phyloP scores from a whole-genome alignment of 2,113 vertebrate genomes.

The Hippocampus barbouri region DNA sequence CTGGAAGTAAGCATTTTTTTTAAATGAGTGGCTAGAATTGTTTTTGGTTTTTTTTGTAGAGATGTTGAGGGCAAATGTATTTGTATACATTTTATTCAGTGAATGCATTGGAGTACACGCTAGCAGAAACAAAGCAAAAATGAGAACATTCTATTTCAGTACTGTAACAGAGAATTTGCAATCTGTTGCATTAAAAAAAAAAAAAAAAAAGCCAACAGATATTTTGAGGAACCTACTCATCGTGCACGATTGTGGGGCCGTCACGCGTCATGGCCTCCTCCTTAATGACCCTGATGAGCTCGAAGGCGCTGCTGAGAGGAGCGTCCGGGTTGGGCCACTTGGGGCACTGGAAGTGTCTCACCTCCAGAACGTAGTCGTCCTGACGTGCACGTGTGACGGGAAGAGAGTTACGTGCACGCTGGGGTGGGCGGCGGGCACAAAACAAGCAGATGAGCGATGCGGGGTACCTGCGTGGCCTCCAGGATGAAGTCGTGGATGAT shows the following conservation, averaged over 20 bases:
- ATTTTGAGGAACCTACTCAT: conserved; percentile 81
- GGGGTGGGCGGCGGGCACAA: background rate
- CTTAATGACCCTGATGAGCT: conserved; percentile 98
- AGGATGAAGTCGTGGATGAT: conserved; percentile 99
- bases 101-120: background rate
- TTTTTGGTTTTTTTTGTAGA: too few species aligned
- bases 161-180: too few species aligned
- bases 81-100: background rate
- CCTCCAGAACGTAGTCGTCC: conserved; percentile 98
- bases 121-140: background rate
- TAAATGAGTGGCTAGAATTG: too few species aligned
- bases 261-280: conserved; percentile 97
- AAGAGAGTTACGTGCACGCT: background rate
- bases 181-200: background rate
- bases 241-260: conserved; percentile 96
- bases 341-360: conserved; percentile 97
- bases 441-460: background rate
- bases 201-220: background rate
- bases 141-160: background rate
- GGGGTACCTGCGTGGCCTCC: conserved; percentile 92
- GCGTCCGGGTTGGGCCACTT: conserved; percentile 97
- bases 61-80: too few species aligned
- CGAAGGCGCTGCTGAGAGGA: conserved; percentile 94
- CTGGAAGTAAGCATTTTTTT: too few species aligned
- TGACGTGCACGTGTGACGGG: conserved; percentile 48